phyloP scores from a whole-genome alignment of 2,113 vertebrate genomes.

The Periophthalmus modestus region DNA sequence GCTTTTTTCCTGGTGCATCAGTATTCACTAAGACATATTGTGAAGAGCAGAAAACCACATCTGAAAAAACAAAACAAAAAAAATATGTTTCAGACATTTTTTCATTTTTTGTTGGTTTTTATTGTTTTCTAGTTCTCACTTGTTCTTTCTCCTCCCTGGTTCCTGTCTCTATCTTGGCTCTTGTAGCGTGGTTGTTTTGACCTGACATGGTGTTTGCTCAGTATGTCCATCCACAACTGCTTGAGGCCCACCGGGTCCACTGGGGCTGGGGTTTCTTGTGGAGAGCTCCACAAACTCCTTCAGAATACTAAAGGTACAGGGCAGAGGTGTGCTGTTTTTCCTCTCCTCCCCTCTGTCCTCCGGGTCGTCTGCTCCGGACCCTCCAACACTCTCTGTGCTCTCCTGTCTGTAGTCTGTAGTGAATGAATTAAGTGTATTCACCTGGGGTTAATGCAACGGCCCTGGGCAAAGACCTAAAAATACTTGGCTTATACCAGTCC shows the following conservation, averaged over 20 bases:
- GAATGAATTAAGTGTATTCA: slow-evolving; percentile 57
- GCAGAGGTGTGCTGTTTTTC: not conserved
- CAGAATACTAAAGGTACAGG: slow-evolving; percentile 45
- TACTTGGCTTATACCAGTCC: slow-evolving; percentile 44
- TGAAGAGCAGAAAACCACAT: slow-evolving; percentile 35
- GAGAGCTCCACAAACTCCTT: slow-evolving; percentile 41
- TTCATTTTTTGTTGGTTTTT: slow-evolving; percentile 24
- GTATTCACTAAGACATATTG: slow-evolving; percentile 45
- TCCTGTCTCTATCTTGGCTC: slow-evolving; percentile 6
- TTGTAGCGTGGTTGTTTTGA: slow-evolving; percentile 60
- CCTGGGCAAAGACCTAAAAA: slow-evolving; percentile 66
- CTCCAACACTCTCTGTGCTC: slow-evolving; percentile 8
- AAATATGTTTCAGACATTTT: slow-evolving; percentile 33
- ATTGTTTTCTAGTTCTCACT: slow-evolving; percentile 1
- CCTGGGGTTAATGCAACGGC: slow-evolving; percentile 56
- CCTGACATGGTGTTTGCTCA: slow-evolving; percentile 63
- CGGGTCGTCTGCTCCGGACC: slow-evolving; percentile 5
- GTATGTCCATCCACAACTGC: slow-evolving; percentile 58
- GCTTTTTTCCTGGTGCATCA: slow-evolving; percentile 26
- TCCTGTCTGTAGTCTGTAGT: slow-evolving; percentile 40
- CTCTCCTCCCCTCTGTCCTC: slow-evolving; percentile 25
- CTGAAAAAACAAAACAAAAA: not conserved
- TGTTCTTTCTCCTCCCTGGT: not conserved
- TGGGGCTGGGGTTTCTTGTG: slow-evolving; percentile 47
- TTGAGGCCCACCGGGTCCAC: slow-evolving; percentile 51